Evolutionary conservation across 2,113 vertebrate species (phyloP), one percentile per base, ranked within the genome.

Genomic region (Gallinago paraguaiae): DNA sequence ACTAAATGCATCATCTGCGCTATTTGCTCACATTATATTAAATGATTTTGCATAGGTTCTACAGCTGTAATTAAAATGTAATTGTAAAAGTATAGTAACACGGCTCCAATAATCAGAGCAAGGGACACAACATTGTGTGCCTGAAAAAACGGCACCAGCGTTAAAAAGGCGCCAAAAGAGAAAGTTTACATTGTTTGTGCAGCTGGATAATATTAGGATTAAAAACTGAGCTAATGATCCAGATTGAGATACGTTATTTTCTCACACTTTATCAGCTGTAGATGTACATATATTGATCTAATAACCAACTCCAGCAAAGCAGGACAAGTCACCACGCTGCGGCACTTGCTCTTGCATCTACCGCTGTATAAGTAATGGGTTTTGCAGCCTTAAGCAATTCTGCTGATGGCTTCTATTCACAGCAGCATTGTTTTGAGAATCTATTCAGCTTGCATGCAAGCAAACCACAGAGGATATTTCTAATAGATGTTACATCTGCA

Each of bases 21-120:
- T 96, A 95, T 96, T 95, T 97, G 96, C 96, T 96, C 88, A 94
- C 90, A 87, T 82, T 92, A 20, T 93, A 96, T 93, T 91, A 92
- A 96, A 92, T 88, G 92, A 90, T 93, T 95, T 30, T 78, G 56
- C 93, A 86, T 14, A 86, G 95, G 92, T 94, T 95, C 92, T 78
- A 61, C 76, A 86, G 86, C 60, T 65, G 85, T 18, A 96, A 96
- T 96, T 96, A 95, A 94, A 92, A 86, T 14, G 74, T n/a, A 87
- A 94, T 59, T 96, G 90, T 70, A 59, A 84, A 95, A 78, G 86
- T 53, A 53, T 33, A 54, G 83, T 50, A 70, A 80, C 6, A 0
- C 3, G 57, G 86, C 27, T 82, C 61, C 70, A 54, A 65, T 31
- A 57, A 84, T 33, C 83, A 82, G 86, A 83, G 74, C 51, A 56